These are phyloP conservation scores for Emesis furor DNA, from an alignment of 2,888 invertebrate genomes.

Conservation along the genomic window DNA sequence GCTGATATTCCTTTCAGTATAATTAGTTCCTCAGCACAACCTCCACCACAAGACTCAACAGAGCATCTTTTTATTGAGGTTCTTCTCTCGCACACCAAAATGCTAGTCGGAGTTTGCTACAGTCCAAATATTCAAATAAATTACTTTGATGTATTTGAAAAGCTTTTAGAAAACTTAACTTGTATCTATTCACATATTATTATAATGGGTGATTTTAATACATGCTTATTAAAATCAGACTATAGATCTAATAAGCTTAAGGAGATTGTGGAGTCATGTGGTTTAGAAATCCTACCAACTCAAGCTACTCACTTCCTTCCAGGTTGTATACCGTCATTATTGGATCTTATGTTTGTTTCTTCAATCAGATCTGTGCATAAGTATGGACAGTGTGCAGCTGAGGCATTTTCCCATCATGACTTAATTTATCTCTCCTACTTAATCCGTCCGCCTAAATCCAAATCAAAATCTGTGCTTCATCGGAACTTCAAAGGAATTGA, in stretches of 20 bases:
- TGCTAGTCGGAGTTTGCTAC: conserved; percentile 20
- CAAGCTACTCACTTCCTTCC: neutral
- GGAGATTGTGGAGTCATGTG: conserved; percentile 13
- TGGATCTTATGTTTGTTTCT: neutral
- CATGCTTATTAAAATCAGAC: conserved; percentile 5
- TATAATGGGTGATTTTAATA: conserved; percentile 28
- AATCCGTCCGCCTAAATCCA: neutral
- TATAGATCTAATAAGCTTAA: conserved; percentile 13
- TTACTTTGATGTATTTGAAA: conserved; percentile 9
- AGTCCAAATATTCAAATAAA: conserved; percentile 4
- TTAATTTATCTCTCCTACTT: neutral
- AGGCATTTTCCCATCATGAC: too few relatives aligned
- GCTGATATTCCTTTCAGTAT: neutral
- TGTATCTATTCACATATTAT: neutral
- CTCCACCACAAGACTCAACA: neutral
- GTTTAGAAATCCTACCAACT: neutral
- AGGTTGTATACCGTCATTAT: neutral
- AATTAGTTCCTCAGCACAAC: neutral
- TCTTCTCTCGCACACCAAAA: neutral
- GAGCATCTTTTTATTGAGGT: conserved; percentile 18
- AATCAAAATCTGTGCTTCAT: neutral
- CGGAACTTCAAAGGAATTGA: conserved; percentile 4
- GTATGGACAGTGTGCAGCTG: too few relatives aligned
- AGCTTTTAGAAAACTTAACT: neutral
- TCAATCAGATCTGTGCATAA: too few relatives aligned